Conservation (phyloP, 2,888 invertebrate genomes). For the Melipona beecheii region DNA sequence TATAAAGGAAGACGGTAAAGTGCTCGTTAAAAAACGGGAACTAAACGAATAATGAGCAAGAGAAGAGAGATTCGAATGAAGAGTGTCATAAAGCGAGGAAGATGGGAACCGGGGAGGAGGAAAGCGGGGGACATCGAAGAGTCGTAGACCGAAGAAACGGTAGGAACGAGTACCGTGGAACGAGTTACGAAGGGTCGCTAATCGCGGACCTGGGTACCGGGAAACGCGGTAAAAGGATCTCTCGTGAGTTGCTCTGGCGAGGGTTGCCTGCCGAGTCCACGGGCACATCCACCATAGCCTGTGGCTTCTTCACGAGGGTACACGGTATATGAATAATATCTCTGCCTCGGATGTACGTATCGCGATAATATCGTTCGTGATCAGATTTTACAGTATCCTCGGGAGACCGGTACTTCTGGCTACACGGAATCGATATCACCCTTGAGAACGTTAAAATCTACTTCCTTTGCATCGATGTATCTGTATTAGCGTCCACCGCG, state of each 20-base stretch:
- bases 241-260: conserved; percentile 74
- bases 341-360: conserved; percentile 60
- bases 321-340: conserved; percentile 70
- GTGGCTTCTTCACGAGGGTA: conserved; percentile 66
- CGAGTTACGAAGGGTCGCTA: conserved; percentile 80
- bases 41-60: conserved; percentile 20
- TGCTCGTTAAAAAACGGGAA: conserved; percentile 11
- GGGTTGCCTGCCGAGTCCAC: conserved; percentile 74
- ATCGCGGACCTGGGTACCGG: conserved; percentile 76
- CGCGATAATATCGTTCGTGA: conserved; percentile 71
- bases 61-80: conserved; percentile 20
- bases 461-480: conserved; percentile 55
- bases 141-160: conserved; percentile 60
- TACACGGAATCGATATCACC: conserved; percentile 63
- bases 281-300: conserved; percentile 67
- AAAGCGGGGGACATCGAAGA: conserved; percentile 51
- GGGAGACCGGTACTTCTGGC: conserved; percentile 59
- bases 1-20: not conserved
- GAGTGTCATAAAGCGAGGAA: conserved; percentile 34
- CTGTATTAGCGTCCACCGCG: conserved; percentile 42
- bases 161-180: conserved; percentile 57
- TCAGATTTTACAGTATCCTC: conserved; percentile 68
- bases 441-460: conserved; percentile 65
- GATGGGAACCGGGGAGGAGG: conserved; percentile 15
- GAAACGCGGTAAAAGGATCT: conserved; percentile 71